Evolutionary conservation across 2,888 invertebrate species (phyloP).

Genomic region (Didymodactylos carnosus): DNA sequence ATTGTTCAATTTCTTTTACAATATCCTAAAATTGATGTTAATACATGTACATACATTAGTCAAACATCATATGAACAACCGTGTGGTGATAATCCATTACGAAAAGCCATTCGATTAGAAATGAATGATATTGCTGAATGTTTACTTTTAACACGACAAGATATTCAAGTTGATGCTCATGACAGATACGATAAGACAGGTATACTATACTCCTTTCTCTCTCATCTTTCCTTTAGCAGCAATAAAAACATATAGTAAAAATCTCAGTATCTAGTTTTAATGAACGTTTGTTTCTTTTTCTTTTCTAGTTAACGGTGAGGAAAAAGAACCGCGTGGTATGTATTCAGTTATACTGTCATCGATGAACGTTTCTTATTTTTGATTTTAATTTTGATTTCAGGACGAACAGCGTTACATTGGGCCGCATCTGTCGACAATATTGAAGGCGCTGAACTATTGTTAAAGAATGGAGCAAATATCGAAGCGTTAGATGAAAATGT

Average conservation of each 20-base stretch:
- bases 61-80: background rate
- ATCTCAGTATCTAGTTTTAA: no score
- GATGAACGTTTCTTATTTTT: no score
- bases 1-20: background rate
- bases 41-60: background rate
- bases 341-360: no score
- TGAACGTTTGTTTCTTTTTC: no score
- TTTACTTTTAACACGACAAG: constrained; percentile 76
- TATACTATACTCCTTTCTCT: no score
- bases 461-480: constrained; percentile 71
- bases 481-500: constrained; percentile 88
- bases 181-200: constrained; percentile 55
- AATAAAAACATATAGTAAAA: no score
- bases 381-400: constrained; percentile 19
- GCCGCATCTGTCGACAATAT: constrained; percentile 89
- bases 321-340: background rate
- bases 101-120: constrained; percentile 19
- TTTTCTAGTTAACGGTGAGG: no score
- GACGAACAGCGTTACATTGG: constrained; percentile 88
- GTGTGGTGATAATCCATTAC: background rate
- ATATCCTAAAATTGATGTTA: background rate
- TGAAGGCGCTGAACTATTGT: constrained; percentile 67
- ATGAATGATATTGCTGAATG: constrained; percentile 87
- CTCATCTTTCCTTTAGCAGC: no score
- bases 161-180: constrained; percentile 78